These are phyloP conservation scores for Solea senegalensis DNA, from an alignment of 2,113 vertebrate species.

Conservation along the genomic window DNA sequence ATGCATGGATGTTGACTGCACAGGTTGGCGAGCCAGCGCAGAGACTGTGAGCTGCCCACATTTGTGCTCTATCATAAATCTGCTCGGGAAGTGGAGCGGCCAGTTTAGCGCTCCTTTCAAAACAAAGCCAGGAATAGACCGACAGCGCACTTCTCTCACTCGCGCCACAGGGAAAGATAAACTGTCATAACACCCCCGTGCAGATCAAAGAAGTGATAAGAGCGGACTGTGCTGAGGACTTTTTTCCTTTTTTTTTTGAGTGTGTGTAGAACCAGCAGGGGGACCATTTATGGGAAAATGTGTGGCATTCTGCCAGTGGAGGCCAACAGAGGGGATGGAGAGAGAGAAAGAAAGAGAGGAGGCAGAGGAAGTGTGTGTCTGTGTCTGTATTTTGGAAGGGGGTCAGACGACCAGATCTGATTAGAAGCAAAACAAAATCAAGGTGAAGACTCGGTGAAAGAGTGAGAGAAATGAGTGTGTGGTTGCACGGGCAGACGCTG, in stretches of 20 bases:
- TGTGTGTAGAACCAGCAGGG: slow-evolving; percentile 33
- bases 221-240: slow-evolving; percentile 16
- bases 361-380: slow-evolving; percentile 17
- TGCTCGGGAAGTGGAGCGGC: slow-evolving; percentile 56
- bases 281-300: slow-evolving; percentile 61
- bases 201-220: slow-evolving; percentile 69
- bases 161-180: slow-evolving; percentile 54
- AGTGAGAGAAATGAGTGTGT: slow-evolving; percentile 30
- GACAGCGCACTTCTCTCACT: slow-evolving; percentile 40
- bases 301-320: slow-evolving; percentile 66
- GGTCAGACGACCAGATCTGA: slow-evolving; percentile 53
- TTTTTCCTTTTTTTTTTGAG: slow-evolving; percentile 8
- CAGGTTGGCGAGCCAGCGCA: slow-evolving; percentile 35
- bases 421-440: slow-evolving; percentile 62
- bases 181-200: slow-evolving; percentile 64
- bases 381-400: slow-evolving; percentile 3
- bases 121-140: slow-evolving; percentile 65
- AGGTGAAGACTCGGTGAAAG: slow-evolving; percentile 70
- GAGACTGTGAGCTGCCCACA: slow-evolving; percentile 49
- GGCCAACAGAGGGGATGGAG: slow-evolving; percentile 63
- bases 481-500: background rate
- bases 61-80: slow-evolving; percentile 42
- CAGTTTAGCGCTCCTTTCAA: slow-evolving; percentile 61
- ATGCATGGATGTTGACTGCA: slow-evolving; percentile 26
- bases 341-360: slow-evolving; percentile 31